Percentiles rank a stretch among this genome's conserved stretches.
Evolutionary conservation across 1,140 invertebrate genomes (phyloP).

Genomic region (Eurosta solidaginis): DNA sequence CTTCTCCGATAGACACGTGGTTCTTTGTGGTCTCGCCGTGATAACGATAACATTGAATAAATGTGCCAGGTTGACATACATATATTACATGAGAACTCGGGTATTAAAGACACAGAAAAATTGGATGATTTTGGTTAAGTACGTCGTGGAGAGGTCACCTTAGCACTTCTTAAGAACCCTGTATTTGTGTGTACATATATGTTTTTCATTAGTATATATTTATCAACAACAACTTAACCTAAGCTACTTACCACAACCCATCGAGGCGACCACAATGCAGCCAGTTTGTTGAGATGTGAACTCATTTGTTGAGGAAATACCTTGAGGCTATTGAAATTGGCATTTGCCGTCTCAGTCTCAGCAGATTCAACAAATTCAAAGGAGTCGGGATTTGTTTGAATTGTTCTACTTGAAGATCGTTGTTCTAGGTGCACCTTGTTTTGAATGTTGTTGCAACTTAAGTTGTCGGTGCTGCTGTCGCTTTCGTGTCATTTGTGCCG

Average conservation of each 20-base stretch:
- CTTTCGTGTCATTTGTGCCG: slow-evolving; percentile 8
- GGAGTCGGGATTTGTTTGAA: neutral
- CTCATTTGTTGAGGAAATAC: slow-evolving; percentile 38
- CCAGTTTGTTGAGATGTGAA: slow-evolving; percentile 33
- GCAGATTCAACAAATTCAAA: neutral
- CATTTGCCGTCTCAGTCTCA: neutral
- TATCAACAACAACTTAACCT: neutral
- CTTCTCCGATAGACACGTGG: too few species aligned
- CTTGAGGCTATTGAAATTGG: slow-evolving; percentile 31
- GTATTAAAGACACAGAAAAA: too few species aligned
- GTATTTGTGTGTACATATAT: too few species aligned
- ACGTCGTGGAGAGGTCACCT: too few species aligned
- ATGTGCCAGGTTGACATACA: too few species aligned
- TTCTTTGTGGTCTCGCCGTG: too few species aligned
- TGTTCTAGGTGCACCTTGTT: neutral
- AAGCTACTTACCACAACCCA: neutral
- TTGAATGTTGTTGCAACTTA: neutral
- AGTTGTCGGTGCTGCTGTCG: slow-evolving; percentile 16
- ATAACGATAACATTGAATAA: too few species aligned
- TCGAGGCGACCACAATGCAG: neutral
- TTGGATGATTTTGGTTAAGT: too few species aligned
- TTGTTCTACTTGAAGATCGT: neutral
- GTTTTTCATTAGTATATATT: too few species aligned
- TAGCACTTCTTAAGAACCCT: too few species aligned
- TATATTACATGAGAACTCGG: too few species aligned